These are phyloP conservation scores for Diplodus sargus DNA, from an alignment of 2,797 vertebrate genomes.

Conservation along the genomic window DNA sequence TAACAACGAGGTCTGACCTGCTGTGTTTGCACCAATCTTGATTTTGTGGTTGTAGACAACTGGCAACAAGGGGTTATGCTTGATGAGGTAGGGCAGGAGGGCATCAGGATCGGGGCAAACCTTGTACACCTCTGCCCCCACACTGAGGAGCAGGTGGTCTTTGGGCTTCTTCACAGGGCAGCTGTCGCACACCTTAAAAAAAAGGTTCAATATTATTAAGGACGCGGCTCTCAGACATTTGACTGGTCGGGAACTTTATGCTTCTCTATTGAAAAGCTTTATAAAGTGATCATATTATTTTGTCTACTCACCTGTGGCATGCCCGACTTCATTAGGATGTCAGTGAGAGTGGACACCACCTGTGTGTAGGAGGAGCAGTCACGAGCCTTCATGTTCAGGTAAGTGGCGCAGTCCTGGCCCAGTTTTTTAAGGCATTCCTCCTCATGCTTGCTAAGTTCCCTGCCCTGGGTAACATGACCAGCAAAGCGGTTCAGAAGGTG, in stretches of 20 bases:
- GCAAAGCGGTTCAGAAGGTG: slow-evolving; percentile 78
- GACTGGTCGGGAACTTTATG: background rate
- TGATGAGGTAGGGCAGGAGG: slow-evolving; percentile 82
- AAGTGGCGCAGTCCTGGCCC: slow-evolving; percentile 70
- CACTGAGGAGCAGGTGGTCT: slow-evolving; percentile 81
- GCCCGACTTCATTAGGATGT: slow-evolving; percentile 65
- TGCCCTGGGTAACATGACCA: slow-evolving; percentile 52
- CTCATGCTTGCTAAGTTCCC: slow-evolving; percentile 63
- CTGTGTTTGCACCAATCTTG: slow-evolving; percentile 68
- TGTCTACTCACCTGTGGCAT: slow-evolving; percentile 72
- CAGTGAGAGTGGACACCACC: slow-evolving; percentile 75
- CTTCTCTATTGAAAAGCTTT: background rate
- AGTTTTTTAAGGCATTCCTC: slow-evolving; percentile 72
- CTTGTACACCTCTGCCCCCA: slow-evolving; percentile 82
- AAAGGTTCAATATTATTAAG: background rate
- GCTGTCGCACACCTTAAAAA: slow-evolving; percentile 63
- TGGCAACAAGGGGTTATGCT: slow-evolving; percentile 66
- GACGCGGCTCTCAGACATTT: rapidly evolving
- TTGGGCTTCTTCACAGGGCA: slow-evolving; percentile 72
- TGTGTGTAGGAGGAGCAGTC: slow-evolving; percentile 76
- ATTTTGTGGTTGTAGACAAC: slow-evolving; percentile 74
- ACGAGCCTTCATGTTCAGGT: slow-evolving; percentile 77
- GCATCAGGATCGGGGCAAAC: slow-evolving; percentile 78
- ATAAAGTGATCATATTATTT: background rate
- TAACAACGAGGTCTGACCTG: slow-evolving; percentile 60